These are phyloP conservation scores for Lepilemur septentrionalis DNA, from an alignment of 2,797 vertebrate species.

Conservation along the genomic window DNA sequence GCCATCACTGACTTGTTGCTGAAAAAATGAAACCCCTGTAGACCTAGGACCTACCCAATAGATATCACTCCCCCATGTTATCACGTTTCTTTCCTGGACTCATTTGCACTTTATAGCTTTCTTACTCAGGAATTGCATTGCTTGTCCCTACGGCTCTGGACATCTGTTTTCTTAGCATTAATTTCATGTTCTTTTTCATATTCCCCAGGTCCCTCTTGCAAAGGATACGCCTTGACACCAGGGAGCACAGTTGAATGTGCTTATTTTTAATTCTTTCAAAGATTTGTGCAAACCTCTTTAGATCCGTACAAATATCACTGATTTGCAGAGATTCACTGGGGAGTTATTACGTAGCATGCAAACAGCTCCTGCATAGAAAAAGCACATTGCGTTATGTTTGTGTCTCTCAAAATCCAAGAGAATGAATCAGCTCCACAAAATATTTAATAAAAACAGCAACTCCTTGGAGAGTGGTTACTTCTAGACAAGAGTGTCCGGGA, in stretches of 20 bases:
- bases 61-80: conserved; percentile 37
- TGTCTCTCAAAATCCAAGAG: conserved; percentile 56
- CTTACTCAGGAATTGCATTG: conserved; percentile 17
- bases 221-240: conserved; percentile 54
- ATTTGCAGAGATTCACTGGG: conserved; percentile 28
- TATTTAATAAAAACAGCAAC: conserved; percentile 63
- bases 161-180: conserved; percentile 73
- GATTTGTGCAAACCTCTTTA: conserved; percentile 53
- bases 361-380: conserved; percentile 54
- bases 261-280: conserved; percentile 71
- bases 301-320: conserved; percentile 53
- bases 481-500: conserved; percentile 45
- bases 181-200: conserved; percentile 59
- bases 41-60: conserved; percentile 54
- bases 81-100: conserved; percentile 64
- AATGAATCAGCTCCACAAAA: conserved; percentile 68
- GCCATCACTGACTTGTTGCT: conserved; percentile 61
- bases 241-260: conserved; percentile 42
- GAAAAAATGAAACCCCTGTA: conserved; percentile 67
- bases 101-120: conserved; percentile 46
- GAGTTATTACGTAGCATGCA: conserved; percentile 33
- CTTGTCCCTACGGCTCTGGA: conserved; percentile 28
- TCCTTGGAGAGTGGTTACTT: conserved; percentile 54
- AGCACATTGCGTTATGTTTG: conserved; percentile 56
- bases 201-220: conserved; percentile 34